phyloP scores from a whole-genome alignment of 53 echinoderm and acorn worm genomes.

The Holothuria scabra region DNA sequence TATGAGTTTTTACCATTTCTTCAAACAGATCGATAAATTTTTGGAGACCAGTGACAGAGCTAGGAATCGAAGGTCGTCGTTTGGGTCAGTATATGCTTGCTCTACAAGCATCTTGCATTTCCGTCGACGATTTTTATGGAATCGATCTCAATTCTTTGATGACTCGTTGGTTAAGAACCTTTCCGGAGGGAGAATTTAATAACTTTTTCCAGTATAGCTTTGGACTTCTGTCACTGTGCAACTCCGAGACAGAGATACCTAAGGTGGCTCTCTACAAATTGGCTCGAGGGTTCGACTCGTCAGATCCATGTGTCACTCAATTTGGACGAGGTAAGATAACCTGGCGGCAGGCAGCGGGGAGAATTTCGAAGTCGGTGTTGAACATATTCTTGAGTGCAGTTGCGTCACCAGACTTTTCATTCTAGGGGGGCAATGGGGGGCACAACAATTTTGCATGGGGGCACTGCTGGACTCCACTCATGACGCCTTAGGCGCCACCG shows the following conservation, averaged over 20 bases:
- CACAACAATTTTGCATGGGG: too few species aligned
- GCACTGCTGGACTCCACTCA: too few species aligned
- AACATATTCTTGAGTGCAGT: too few species aligned
- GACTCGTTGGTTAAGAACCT: background rate
- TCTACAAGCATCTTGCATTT: background rate
- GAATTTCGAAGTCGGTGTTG: too few species aligned
- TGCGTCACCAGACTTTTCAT: too few species aligned
- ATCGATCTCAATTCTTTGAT: background rate
- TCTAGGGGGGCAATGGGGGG: too few species aligned
- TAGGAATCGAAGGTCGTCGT: slow-evolving; percentile 10
- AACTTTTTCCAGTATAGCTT: slow-evolving; percentile 41
- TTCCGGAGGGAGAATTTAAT: background rate
- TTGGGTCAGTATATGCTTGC: slow-evolving; percentile 33
- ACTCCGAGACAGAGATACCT: background rate
- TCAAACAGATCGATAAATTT: background rate
- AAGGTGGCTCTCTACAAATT: background rate
- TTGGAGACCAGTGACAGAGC: background rate
- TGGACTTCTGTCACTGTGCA: slow-evolving; percentile 7
- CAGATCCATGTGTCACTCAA: background rate
- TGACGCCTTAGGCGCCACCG: too few species aligned
- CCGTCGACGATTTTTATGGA: slow-evolving; percentile 11
- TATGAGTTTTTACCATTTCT: background rate
- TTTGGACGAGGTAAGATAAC: background rate
- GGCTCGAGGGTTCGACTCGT: background rate
- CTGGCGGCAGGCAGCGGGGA: too few species aligned